Evolutionary conservation across 1,140 invertebrate genomes (phyloP).

Genomic region (Microplitis mediator): DNA sequence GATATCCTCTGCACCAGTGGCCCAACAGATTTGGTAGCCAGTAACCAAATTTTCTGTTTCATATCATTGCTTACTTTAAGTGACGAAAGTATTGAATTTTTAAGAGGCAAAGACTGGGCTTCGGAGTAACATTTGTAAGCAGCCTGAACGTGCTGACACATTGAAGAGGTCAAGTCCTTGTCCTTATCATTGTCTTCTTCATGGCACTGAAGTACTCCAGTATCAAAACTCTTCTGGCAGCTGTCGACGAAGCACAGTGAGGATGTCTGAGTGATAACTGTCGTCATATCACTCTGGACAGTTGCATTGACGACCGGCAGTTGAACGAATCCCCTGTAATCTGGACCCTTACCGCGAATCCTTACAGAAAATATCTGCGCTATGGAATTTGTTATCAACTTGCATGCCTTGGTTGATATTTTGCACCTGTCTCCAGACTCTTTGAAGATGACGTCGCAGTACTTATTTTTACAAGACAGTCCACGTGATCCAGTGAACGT

Average conservation of each 20-base stretch:
- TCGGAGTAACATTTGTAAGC: conserved; percentile 71
- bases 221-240: conserved; percentile 67
- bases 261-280: conserved; percentile 59
- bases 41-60: conserved; percentile 72
- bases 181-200: conserved; percentile 50
- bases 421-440: conserved; percentile 69
- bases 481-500: conserved; percentile 79
- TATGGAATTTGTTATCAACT: conserved; percentile 69
- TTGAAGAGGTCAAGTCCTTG: conserved; percentile 35
- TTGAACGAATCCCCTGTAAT: conserved; percentile 78
- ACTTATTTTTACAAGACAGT: conserved; percentile 77
- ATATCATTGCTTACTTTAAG: conserved; percentile 70
- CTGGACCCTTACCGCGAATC: conserved; percentile 71
- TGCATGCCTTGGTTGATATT: conserved; percentile 71
- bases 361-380: conserved; percentile 75
- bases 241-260: conserved; percentile 73
- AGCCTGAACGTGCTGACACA: conserved; percentile 74
- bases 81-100: conserved; percentile 70
- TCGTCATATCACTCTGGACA: conserved; percentile 60
- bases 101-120: conserved; percentile 69
- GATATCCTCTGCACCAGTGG: conserved; percentile 79
- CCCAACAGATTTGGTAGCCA: conserved; percentile 70
- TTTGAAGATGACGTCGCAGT: conserved; percentile 75
- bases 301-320: conserved; percentile 65
- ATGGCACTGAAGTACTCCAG: conserved; percentile 66